Conservation (phyloP, 2,113 vertebrate genomes). For the Sminthopsis crassicaudata region DNA sequence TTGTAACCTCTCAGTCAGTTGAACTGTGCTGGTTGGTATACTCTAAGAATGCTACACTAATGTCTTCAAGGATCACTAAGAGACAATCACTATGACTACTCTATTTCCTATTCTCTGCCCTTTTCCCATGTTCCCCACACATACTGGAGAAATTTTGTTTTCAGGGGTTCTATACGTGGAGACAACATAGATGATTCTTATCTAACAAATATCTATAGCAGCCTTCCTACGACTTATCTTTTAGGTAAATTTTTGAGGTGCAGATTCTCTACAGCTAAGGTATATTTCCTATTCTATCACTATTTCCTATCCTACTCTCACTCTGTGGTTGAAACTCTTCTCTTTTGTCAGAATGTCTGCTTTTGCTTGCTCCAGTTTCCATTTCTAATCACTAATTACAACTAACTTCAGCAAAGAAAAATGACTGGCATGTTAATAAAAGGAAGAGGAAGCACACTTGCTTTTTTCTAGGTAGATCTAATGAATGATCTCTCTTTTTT, state of each 20-base stretch:
- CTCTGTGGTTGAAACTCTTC: neutral
- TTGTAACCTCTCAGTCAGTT: neutral
- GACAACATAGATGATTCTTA: neutral
- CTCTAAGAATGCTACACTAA: neutral
- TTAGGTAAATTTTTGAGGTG: neutral
- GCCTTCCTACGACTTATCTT: neutral
- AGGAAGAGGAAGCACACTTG: neutral
- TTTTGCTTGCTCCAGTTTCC: neutral
- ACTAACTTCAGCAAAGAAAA: slow-evolving; percentile 43
- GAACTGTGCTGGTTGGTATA: neutral
- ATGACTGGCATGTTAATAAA: slow-evolving; percentile 4
- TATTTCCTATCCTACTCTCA: neutral
- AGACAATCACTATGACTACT: neutral
- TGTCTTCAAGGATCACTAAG: neutral
- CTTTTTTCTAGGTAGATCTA: neutral
- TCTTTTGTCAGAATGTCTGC: neutral
- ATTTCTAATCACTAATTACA: neutral
- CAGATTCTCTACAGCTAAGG: neutral
- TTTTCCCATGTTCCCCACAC: neutral
- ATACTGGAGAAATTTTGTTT: neutral
- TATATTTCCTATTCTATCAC: neutral
- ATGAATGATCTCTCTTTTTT: slow-evolving; percentile 19
- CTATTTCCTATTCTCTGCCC: neutral
- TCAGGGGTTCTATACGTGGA: neutral
- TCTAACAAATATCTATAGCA: neutral